Evolutionary conservation across 2,888 invertebrate species (phyloP).

Genomic region (Volucella bombylans): DNA sequence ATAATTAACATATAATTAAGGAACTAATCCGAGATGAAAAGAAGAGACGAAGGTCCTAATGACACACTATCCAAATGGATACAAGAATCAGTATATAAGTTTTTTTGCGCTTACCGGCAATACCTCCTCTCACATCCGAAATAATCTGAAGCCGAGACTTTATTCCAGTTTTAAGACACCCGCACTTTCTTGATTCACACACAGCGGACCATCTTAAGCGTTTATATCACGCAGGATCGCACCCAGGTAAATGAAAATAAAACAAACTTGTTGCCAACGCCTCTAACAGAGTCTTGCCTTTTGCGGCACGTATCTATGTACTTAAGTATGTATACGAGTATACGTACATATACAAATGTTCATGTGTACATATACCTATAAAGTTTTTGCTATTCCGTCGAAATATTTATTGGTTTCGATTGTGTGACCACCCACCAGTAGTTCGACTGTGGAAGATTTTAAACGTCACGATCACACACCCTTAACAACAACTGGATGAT

Average conservation of each 20-base stretch:
- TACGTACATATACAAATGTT: background rate
- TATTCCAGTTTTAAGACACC: slow-evolving; percentile 45
- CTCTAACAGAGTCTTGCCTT: slow-evolving; percentile 58
- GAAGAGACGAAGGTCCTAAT: slow-evolving; percentile 47
- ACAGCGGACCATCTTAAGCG: slow-evolving; percentile 23
- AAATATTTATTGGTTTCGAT: slow-evolving; percentile 70
- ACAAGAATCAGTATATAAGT: background rate
- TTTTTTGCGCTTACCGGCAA: slow-evolving; percentile 18
- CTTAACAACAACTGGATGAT: slow-evolving; percentile 58
- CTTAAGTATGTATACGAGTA: too few species aligned
- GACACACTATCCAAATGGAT: slow-evolving; percentile 26
- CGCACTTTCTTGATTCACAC: slow-evolving; percentile 42
- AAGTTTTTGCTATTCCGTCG: slow-evolving; percentile 1
- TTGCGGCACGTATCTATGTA: slow-evolving; percentile 31
- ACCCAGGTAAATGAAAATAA: slow-evolving; percentile 58
- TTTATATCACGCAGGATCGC: slow-evolving; percentile 55
- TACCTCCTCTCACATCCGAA: slow-evolving; percentile 10
- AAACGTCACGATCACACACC: slow-evolving; percentile 71
- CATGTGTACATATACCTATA: slow-evolving; percentile 15
- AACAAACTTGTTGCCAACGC: slow-evolving; percentile 73
- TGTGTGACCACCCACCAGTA: slow-evolving; percentile 70
- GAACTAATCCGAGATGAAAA: slow-evolving; percentile 7
- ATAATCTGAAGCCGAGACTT: slow-evolving; percentile 55
- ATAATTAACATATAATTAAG: slow-evolving; percentile 71
- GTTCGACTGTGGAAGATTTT: slow-evolving; percentile 47